Evolutionary conservation across 2,797 vertebrate species (phyloP).

Genomic region (Peromyscus aztecus): DNA sequence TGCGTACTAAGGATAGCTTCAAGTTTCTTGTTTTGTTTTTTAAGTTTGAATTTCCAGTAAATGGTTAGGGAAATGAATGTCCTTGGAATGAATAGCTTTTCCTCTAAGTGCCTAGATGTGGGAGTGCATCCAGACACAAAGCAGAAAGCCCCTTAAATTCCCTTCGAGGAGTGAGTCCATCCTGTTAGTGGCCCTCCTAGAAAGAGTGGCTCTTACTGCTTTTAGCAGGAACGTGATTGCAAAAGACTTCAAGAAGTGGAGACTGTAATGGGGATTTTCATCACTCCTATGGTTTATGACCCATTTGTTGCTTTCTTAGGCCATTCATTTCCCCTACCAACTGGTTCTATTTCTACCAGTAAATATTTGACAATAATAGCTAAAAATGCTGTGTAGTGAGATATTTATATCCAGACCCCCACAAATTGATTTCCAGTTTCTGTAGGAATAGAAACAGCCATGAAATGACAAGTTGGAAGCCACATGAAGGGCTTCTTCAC

Average conservation of each 20-base stretch:
- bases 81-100: constrained; percentile 70
- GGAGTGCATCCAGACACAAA: constrained; percentile 67
- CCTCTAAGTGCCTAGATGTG: constrained; percentile 54
- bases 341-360: constrained; percentile 17
- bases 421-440: constrained; percentile 10
- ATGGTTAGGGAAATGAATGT: constrained; percentile 71
- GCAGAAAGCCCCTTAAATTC: constrained; percentile 81
- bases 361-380: constrained; percentile 55
- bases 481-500: background rate
- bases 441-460: constrained; percentile 8
- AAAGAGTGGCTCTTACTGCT: constrained; percentile 49
- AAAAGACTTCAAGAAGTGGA: constrained; percentile 63
- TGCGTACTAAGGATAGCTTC: constrained; percentile 74
- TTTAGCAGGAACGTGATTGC: constrained; percentile 61
- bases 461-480: background rate
- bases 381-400: constrained; percentile 39
- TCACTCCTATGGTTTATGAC: constrained; percentile 24
- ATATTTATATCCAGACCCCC: background rate
- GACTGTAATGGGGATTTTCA: constrained; percentile 43
- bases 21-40: constrained; percentile 47
- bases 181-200: constrained; percentile 63
- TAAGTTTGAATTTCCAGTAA: constrained; percentile 78
- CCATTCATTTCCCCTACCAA: background rate
- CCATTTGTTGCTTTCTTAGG: constrained; percentile 60
- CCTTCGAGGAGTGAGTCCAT: constrained; percentile 51